A percentile compares a stretch with the other conserved stretches of the same genome.
Conservation (phyloP, 2,888 invertebrate species). For the Pedicia rivosa region DNA sequence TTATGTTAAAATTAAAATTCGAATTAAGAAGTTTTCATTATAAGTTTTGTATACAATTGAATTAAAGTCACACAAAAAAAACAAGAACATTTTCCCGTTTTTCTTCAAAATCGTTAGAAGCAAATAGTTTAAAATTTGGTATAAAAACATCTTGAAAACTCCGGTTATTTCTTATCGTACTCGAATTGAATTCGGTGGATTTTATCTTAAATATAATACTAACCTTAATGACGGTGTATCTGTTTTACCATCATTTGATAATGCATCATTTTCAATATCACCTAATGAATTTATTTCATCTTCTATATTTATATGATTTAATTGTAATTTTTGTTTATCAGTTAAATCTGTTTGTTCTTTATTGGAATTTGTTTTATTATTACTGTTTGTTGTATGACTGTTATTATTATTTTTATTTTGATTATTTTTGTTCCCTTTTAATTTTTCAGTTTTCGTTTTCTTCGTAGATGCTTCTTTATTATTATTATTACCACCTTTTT, state of each 20-base stretch:
- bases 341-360: conserved; percentile 8
- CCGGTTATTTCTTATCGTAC: too few relatives aligned
- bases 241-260: conserved; percentile 13
- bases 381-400: conserved; percentile 1
- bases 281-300: conserved; percentile 19
- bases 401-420: conserved; percentile 12
- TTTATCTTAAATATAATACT: background rate
- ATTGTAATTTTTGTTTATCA: conserved; percentile 12
- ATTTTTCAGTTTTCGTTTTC: too few relatives aligned
- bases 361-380: conserved; percentile 4
- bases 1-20: too few relatives aligned
- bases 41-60: too few relatives aligned
- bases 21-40: too few relatives aligned
- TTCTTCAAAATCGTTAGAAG: too few relatives aligned
- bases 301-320: conserved; percentile 9
- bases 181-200: too few relatives aligned
- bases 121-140: too few relatives aligned
- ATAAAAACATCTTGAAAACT: too few relatives aligned
- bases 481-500: conserved; percentile 13
- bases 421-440: conserved; percentile 28
- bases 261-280: conserved; percentile 15
- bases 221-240: conserved; percentile 17
- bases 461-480: too few relatives aligned
- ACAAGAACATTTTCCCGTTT: too few relatives aligned
- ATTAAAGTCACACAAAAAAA: too few relatives aligned